phyloP scores from a whole-genome alignment of 2,113 vertebrate species.

The Elephas maximus region DNA sequence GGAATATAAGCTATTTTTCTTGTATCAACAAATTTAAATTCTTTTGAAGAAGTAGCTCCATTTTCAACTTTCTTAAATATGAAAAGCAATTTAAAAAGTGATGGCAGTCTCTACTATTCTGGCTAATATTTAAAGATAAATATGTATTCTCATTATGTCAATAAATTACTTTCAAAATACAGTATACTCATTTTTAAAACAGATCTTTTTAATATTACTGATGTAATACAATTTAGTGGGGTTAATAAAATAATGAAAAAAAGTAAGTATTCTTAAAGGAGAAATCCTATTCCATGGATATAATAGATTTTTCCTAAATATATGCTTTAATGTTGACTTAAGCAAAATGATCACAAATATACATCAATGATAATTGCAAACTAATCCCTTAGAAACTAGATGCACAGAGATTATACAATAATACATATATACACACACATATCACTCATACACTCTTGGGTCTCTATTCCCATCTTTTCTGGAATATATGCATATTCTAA shows the following conservation, averaged over 20 bases:
- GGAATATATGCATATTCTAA: neutral
- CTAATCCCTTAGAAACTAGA: conserved; percentile 1
- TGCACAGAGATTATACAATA: neutral
- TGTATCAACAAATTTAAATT: conserved; percentile 37
- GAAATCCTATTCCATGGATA: conserved; percentile 16
- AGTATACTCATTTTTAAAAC: conserved; percentile 54
- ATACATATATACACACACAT: neutral
- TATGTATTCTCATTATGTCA: conserved; percentile 7
- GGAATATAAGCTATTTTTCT: neutral
- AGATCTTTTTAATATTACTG: conserved; percentile 14
- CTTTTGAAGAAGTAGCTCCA: conserved; percentile 41
- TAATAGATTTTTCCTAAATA: neutral
- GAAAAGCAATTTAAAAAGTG: conserved; percentile 31
- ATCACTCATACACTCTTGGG: neutral
- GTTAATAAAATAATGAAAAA: conserved; percentile 7
- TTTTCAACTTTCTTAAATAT: conserved; percentile 49
- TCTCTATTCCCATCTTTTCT: neutral
- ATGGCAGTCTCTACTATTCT: conserved; percentile 1
- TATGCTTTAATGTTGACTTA: neutral
- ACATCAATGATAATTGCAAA: neutral
- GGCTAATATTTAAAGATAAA: conserved; percentile 45
- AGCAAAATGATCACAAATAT: neutral
- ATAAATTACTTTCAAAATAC: conserved; percentile 57
- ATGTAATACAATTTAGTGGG: neutral
- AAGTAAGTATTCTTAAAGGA: conserved; percentile 30